Conservation (phyloP, 1,140 invertebrate genomes). For the Drosophila asahinai region DNA sequence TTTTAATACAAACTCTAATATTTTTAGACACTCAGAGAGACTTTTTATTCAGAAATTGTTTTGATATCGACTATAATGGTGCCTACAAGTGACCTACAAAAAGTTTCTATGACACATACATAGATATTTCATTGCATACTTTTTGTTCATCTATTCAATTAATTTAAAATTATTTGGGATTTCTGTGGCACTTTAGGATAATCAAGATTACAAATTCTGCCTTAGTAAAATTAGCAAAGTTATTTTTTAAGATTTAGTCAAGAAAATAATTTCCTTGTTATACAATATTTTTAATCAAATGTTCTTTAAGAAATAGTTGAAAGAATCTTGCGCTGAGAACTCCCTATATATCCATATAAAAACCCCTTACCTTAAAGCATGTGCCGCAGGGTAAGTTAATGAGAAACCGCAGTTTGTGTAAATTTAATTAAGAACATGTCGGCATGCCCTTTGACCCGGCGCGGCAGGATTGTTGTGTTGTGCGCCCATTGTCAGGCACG, state of each 20-base stretch:
- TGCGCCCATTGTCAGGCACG: slow-evolving; percentile 56
- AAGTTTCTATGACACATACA: no score
- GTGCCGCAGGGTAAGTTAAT: slow-evolving; percentile 47
- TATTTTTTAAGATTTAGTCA: neutral
- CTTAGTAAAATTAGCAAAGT: no score
- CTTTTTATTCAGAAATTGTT: no score
- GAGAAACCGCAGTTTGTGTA: slow-evolving; percentile 66
- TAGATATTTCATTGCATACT: no score
- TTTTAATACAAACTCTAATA: no score
- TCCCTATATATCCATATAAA: neutral
- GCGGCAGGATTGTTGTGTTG: slow-evolving; percentile 18
- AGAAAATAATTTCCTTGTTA: no score
- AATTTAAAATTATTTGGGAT: no score
- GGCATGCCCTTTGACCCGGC: slow-evolving; percentile 50
- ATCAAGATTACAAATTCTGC: no score
- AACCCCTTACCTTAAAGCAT: slow-evolving; percentile 16
- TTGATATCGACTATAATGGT: no score
- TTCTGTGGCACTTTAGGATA: neutral
- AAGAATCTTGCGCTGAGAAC: neutral
- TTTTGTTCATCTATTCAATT: no score
- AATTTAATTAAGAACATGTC: slow-evolving; percentile 77
- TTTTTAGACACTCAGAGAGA: no score
- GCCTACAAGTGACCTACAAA: no score
- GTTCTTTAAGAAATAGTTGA: neutral
- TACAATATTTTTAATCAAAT: neutral